These are phyloP conservation scores for Sipha maydis DNA, from an alignment of 2,888 invertebrate genomes.

Conservation along the genomic window DNA sequence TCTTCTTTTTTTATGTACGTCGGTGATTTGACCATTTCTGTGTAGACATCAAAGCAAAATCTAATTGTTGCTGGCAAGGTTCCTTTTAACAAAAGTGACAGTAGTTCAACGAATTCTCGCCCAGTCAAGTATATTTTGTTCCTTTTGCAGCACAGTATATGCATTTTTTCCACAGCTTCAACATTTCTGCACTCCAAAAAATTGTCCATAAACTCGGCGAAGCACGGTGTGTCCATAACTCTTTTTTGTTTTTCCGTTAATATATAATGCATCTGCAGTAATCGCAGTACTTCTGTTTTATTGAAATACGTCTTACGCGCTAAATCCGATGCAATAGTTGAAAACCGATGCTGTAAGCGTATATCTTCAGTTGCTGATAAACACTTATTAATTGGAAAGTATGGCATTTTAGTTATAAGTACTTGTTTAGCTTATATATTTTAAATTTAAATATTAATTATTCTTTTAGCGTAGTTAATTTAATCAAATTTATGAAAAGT, in stretches of 20 bases:
- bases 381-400: background rate
- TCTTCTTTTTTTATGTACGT: slow-evolving; percentile 2
- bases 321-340: background rate
- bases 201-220: slow-evolving; percentile 25
- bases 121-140: background rate
- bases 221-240: background rate
- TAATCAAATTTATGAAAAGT: too few relatives aligned
- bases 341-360: background rate
- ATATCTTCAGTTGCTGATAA: slow-evolving; percentile 9
- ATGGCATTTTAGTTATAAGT: background rate
- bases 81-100: slow-evolving; percentile 26
- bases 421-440: too few relatives aligned
- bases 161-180: background rate
- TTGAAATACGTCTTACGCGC: slow-evolving; percentile 1
- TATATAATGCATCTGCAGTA: slow-evolving; percentile 12
- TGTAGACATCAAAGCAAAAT: slow-evolving; percentile 31
- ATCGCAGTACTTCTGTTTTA: background rate
- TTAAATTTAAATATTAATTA: too few relatives aligned
- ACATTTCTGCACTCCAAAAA: background rate
- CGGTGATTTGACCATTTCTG: slow-evolving; percentile 1
- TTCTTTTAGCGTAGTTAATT: too few relatives aligned
- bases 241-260: background rate
- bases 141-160: background rate
- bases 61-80: background rate
- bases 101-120: background rate